phyloP scores from a whole-genome alignment of 2,888 invertebrate species.

The Eupsilia transversa region DNA sequence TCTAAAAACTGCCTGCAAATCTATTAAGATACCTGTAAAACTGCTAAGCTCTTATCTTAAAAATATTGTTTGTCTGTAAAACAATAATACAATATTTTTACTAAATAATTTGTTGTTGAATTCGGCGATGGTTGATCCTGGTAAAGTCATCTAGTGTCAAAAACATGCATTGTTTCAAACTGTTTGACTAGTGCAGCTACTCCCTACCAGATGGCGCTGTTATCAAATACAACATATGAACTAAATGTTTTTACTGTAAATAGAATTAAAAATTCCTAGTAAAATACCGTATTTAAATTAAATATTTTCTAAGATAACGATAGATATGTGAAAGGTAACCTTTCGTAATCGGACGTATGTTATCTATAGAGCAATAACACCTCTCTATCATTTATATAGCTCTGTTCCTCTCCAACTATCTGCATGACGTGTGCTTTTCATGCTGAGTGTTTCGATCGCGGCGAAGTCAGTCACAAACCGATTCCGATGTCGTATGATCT shows the following conservation, averaged over 20 bases:
- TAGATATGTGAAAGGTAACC: conserved; percentile 42
- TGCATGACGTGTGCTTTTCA: conserved; percentile 84
- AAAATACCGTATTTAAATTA: not conserved
- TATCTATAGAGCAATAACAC: conserved; percentile 53
- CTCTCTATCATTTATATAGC: conserved; percentile 71
- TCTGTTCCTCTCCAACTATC: conserved; percentile 77
- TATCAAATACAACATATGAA: not conserved
- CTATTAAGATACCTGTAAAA: not conserved
- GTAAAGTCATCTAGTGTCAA: conserved; percentile 35
- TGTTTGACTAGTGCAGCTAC: conserved; percentile 55
- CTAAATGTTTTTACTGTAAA: not conserved
- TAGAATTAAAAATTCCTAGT: not conserved
- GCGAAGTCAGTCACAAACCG: conserved; percentile 87
- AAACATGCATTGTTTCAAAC: not conserved
- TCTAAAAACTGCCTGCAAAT: not conserved
- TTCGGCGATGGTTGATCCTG: not conserved
- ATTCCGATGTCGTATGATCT: conserved; percentile 77
- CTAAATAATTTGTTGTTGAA: too few relatives aligned
- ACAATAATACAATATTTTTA: not conserved
- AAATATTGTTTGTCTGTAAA: not conserved
- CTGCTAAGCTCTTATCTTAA: not conserved
- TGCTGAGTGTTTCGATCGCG: conserved; percentile 70
- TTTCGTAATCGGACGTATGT: conserved; percentile 62
- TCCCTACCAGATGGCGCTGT: conserved; percentile 65
- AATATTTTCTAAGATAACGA: conserved; percentile 27